Percentiles rank a stretch among this genome's conserved stretches.
phyloP scores from a whole-genome alignment of 2,888 invertebrate genomes.

The Drosophila mimica region DNA sequence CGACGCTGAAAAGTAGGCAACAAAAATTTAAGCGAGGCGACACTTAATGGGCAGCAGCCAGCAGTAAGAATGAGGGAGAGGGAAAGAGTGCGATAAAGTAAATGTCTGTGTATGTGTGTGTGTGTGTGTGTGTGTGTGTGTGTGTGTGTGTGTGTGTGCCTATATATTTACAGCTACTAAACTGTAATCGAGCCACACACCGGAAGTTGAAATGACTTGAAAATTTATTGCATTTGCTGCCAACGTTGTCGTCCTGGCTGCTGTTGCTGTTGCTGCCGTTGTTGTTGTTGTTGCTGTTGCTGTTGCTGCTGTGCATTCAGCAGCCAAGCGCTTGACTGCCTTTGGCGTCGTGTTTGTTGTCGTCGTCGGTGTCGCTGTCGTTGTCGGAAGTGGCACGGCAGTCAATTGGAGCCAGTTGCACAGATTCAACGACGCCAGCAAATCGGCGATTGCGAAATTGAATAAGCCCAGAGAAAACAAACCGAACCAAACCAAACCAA shows the following conservation, averaged over 20 bases:
- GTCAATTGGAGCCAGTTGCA: conserved; percentile 74
- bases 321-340: conserved; percentile 65
- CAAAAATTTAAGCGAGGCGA: conserved; percentile 22
- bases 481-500: conserved; percentile 10
- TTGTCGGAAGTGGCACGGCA: conserved; percentile 73
- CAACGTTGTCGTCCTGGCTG: conserved; percentile 26
- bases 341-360: conserved; percentile 49
- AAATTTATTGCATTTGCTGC: conserved; percentile 80
- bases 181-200: conserved; percentile 79
- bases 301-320: conserved; percentile 58
- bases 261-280: conserved; percentile 15
- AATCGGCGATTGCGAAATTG: conserved; percentile 70
- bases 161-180: conserved; percentile 77
- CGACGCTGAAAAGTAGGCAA: conserved; percentile 44
- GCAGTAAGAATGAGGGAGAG: background rate
- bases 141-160: conserved; percentile 32
- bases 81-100: background rate
- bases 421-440: conserved; percentile 55
- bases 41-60: conserved; percentile 9
- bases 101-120: conserved; percentile 7
- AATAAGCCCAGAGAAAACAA: conserved; percentile 61
- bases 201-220: conserved; percentile 80
- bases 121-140: no score
- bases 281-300: conserved; percentile 33
- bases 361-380: conserved; percentile 19